phyloP scores from a whole-genome alignment of 2,888 invertebrate genomes.

The Pseudeuparius sepicola region DNA sequence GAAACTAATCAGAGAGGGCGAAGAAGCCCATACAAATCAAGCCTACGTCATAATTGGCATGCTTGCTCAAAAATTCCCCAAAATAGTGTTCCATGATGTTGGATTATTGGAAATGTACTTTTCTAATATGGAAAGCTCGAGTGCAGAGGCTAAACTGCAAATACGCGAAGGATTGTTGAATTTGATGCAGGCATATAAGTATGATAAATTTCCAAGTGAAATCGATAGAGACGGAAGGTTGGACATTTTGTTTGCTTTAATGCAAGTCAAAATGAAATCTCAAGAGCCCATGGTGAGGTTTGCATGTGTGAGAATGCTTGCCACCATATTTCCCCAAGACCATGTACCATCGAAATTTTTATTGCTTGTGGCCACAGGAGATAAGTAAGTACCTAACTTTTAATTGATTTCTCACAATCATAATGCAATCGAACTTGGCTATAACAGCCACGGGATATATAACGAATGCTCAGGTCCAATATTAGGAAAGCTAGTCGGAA shows the following conservation, averaged over 20 bases:
- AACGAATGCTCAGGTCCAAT: too few species aligned
- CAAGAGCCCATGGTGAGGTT: conserved; percentile 72
- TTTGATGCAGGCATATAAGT: conserved; percentile 34
- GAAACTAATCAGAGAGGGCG: conserved; percentile 58
- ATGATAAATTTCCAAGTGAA: conserved; percentile 32
- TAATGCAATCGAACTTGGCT: too few species aligned
- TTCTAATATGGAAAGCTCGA: conserved; percentile 41
- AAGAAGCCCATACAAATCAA: conserved; percentile 52
- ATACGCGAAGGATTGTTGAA: conserved; percentile 36
- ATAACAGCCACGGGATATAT: too few species aligned
- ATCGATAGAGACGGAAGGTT: conserved; percentile 34
- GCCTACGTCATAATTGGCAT: conserved; percentile 68
- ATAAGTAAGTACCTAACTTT: conserved; percentile 54
- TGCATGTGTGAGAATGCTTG: conserved; percentile 72
- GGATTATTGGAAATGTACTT: conserved; percentile 46
- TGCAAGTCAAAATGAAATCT: conserved; percentile 64
- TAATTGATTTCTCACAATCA: too few species aligned
- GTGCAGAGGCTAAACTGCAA: conserved; percentile 35
- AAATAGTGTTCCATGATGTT: conserved; percentile 58
- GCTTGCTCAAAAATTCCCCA: conserved; percentile 50
- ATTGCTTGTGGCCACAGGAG: conserved; percentile 72
- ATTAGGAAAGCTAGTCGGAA: too few species aligned
- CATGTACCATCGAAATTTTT: conserved; percentile 77
- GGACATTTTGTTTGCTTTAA: conserved; percentile 43
- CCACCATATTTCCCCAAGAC: conserved; percentile 69